A percentile compares a stretch with the other conserved stretches of the same genome.
These are phyloP conservation scores for Meiosimyza platycephala DNA, from an alignment of 2,888 invertebrate genomes.

Conservation along the genomic window DNA sequence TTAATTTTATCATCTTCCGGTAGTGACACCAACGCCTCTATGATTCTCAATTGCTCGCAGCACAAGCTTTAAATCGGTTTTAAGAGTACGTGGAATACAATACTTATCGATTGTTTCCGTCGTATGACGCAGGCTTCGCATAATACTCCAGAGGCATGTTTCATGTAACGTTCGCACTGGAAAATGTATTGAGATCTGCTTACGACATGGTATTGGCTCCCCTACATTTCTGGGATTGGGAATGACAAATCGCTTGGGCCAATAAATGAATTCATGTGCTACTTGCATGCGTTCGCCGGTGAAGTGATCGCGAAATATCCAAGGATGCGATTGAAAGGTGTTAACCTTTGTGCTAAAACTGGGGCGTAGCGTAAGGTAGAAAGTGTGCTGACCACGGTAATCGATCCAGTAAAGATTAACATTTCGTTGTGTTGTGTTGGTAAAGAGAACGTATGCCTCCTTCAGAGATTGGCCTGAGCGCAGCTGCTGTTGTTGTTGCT, in stretches of 20 bases:
- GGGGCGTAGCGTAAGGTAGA: conserved; percentile 73
- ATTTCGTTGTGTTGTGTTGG: conserved; percentile 71
- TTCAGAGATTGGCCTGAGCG: conserved; percentile 55
- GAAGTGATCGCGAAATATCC: conserved; percentile 81
- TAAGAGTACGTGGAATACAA: conserved; percentile 53
- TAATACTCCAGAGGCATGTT: conserved; percentile 56
- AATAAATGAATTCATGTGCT: conserved; percentile 69
- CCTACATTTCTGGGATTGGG: conserved; percentile 51
- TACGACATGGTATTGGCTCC: conserved; percentile 50
- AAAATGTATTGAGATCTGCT: conserved; percentile 56
- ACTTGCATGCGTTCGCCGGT: conserved; percentile 76
- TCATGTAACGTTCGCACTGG: conserved; percentile 60
- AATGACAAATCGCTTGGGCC: conserved; percentile 64
- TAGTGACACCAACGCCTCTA: conserved; percentile 17
- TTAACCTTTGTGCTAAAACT: conserved; percentile 70
- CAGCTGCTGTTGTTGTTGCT: conserved; percentile 16
- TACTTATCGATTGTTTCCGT: conserved; percentile 39
- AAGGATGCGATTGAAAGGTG: conserved; percentile 84
- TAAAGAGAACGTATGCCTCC: conserved; percentile 72
- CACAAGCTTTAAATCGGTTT: conserved; percentile 50
- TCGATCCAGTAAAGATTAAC: conserved; percentile 77
- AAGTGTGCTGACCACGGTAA: conserved; percentile 74
- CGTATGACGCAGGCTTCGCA: conserved; percentile 36
- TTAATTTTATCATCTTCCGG: conserved; percentile 10
- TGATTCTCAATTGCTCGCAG: conserved; percentile 49